Percentiles rank a stretch among this genome's conserved stretches.
Conservation (phyloP, 2,888 invertebrate genomes). For the Dyspetes luteomarginatus region DNA sequence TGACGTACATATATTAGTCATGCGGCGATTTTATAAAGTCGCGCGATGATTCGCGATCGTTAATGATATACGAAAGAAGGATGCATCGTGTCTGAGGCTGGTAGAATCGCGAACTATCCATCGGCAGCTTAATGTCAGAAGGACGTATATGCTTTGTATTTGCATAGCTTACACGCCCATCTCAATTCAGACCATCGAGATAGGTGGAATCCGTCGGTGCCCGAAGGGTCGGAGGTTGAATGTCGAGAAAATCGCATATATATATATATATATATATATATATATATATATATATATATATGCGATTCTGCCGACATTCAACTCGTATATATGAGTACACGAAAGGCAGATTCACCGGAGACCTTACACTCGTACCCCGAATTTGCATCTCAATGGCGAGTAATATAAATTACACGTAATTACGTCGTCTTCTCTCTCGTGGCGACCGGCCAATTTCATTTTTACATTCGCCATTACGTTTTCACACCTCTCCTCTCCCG, state of each 20-base stretch:
- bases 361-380: slow-evolving; percentile 44
- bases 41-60: not conserved
- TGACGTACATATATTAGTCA: too few relatives aligned
- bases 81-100: not conserved
- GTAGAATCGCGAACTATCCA: not conserved
- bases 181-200: too few relatives aligned
- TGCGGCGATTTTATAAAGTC: not conserved
- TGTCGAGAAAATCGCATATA: slow-evolving; percentile 58
- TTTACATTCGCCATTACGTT: slow-evolving; percentile 66
- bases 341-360: slow-evolving; percentile 18
- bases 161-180: too few relatives aligned
- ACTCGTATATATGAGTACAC: slow-evolving; percentile 26
- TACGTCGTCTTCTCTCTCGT: slow-evolving; percentile 75
- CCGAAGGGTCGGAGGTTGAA: slow-evolving; percentile 28
- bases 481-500: slow-evolving; percentile 3
- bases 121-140: not conserved
- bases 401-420: slow-evolving; percentile 83
- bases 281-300: slow-evolving; percentile 57
- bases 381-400: slow-evolving; percentile 83
- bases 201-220: slow-evolving; percentile 16
- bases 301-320: too few relatives aligned
- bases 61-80: not conserved
- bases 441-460: slow-evolving; percentile 80
- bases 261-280: slow-evolving; percentile 59
- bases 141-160: not conserved